These are phyloP conservation scores for Aselliscus stoliczkanus DNA, from an alignment of 2,797 vertebrate species.

Conservation along the genomic window DNA sequence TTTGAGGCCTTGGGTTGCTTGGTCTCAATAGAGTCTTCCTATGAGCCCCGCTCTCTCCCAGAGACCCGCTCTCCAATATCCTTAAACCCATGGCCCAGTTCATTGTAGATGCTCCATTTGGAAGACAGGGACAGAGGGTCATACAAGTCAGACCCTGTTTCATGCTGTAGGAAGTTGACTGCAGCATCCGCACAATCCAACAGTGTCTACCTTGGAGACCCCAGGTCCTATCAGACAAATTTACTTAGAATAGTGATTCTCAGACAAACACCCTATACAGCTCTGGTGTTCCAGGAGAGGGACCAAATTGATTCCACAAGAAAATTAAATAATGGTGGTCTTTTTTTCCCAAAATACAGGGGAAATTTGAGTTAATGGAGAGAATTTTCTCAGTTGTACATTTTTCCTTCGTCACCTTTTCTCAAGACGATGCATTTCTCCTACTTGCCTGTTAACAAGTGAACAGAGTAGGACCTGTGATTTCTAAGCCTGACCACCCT, in stretches of 20 bases:
- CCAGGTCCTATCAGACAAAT: not conserved
- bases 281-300: not conserved
- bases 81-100: not conserved
- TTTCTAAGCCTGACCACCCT: not conserved
- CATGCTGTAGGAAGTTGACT: accelerated
- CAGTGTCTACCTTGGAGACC: accelerated
- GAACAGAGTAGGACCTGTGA: too few relatives aligned
- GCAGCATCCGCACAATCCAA: too few relatives aligned
- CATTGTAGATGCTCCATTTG: not conserved
- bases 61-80: not conserved
- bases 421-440: not conserved
- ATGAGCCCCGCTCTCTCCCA: not conserved
- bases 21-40: not conserved
- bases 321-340: not conserved
- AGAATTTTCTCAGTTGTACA: not conserved
- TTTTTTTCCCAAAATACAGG: not conserved
- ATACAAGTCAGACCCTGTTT: not conserved
- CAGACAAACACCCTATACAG: not conserved
- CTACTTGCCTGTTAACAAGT: not conserved
- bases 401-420: not conserved
- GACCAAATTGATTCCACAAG: not conserved
- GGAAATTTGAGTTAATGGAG: not conserved
- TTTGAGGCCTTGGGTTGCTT: not conserved
- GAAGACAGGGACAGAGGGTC: not conserved
- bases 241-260: not conserved